Percentiles rank a stretch among this genome's conserved stretches.
These are phyloP conservation scores for Hephaestus fuliginosus DNA, from an alignment of 2,797 vertebrate genomes.

Conservation along the genomic window DNA sequence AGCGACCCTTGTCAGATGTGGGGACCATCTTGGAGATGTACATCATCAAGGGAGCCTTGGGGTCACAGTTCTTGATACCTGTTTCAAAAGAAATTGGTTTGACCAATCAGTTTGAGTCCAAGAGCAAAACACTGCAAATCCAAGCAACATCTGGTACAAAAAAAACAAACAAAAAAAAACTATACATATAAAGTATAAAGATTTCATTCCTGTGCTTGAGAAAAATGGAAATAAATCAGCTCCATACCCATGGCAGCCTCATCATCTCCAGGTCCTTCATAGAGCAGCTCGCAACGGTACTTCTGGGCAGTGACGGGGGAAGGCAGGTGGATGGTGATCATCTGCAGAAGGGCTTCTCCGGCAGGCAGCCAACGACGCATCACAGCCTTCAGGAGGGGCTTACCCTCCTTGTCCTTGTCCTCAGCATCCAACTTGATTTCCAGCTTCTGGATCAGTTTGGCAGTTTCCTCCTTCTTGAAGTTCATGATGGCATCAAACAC, in stretches of 20 bases:
- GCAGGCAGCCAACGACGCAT: slow-evolving; percentile 98
- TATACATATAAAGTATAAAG: background rate
- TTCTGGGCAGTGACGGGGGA: slow-evolving; percentile 96
- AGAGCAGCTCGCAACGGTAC: slow-evolving; percentile 96
- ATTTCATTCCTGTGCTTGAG: background rate
- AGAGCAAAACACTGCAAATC: background rate
- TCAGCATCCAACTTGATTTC: slow-evolving; percentile 94
- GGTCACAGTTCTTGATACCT: slow-evolving; percentile 97
- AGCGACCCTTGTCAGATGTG: slow-evolving; percentile 95
- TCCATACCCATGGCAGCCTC: slow-evolving; percentile 94
- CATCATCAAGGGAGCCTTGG: slow-evolving; percentile 96
- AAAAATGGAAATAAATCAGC: background rate
- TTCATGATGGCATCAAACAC: slow-evolving; percentile 97
- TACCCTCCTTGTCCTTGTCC: slow-evolving; percentile 95
- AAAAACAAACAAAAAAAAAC: too few relatives aligned
- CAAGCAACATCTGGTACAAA: background rate
- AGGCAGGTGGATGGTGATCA: slow-evolving; percentile 98
- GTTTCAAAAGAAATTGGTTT: background rate
- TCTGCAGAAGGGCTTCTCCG: slow-evolving; percentile 95
- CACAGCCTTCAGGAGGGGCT: slow-evolving; percentile 95
- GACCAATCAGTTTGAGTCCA: background rate
- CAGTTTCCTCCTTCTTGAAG: slow-evolving; percentile 93
- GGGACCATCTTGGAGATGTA: slow-evolving; percentile 99
- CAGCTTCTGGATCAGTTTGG: slow-evolving; percentile 91
- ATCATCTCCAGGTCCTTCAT: slow-evolving; percentile 94